Percentiles rank a stretch among this genome's conserved stretches.
Conservation (phyloP, 2,113 vertebrate species). For the Podarcis cretensis region DNA sequence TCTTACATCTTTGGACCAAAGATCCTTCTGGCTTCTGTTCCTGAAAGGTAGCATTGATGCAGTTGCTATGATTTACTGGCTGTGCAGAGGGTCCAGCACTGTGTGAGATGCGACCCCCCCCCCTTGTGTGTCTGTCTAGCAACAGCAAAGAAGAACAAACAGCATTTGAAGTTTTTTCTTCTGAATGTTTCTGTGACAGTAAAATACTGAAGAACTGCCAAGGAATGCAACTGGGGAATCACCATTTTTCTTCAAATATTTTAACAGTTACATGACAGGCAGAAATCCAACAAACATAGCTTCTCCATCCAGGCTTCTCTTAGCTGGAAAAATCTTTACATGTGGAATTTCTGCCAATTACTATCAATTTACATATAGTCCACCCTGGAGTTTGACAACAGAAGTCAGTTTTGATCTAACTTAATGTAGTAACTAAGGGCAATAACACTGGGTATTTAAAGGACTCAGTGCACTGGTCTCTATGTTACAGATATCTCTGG, state of each 20-base stretch:
- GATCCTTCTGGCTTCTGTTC: constrained; percentile 16
- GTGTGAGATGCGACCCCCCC: constrained; percentile 36
- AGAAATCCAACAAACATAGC: not conserved
- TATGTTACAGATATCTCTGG: too few species aligned
- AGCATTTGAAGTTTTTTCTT: constrained; percentile 56
- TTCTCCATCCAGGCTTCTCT: not conserved
- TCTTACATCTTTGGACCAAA: not conserved
- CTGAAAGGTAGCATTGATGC: constrained; percentile 19
- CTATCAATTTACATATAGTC: constrained; percentile 8
- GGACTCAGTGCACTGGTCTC: too few species aligned
- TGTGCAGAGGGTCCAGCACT: constrained; percentile 25
- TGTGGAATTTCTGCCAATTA: not conserved
- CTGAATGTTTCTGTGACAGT: constrained; percentile 69
- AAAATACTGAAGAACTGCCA: constrained; percentile 42
- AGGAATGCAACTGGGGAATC: constrained; percentile 15
- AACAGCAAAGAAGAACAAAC: constrained; percentile 47
- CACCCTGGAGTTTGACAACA: not conserved
- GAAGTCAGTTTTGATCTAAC: not conserved
- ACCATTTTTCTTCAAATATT: not conserved
- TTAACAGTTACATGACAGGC: not conserved
- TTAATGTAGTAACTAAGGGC: not conserved
- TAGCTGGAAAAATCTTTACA: not conserved
- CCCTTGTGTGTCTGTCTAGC: constrained; percentile 9
- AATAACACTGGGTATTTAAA: too few species aligned
- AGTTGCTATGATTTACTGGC: constrained; percentile 17